phyloP scores from a whole-genome alignment of 1,140 invertebrate species.

The Drosophila quadrilineata region DNA sequence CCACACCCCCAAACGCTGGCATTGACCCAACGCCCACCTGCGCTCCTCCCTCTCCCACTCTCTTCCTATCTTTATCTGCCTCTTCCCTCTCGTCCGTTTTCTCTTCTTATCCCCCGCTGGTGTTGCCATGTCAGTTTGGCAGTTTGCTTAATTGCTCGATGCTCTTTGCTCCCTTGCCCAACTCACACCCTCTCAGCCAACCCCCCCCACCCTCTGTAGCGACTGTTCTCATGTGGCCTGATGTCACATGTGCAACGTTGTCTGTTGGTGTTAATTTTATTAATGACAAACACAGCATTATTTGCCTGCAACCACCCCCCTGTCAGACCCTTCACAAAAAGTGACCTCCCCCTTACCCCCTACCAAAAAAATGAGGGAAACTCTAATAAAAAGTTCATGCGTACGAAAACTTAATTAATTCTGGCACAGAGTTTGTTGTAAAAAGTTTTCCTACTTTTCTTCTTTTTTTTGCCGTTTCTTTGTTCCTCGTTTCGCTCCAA shows the following conservation, averaged over 20 bases:
- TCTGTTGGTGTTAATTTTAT: conserved; percentile 78
- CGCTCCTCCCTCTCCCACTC: not conserved
- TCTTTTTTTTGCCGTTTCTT: too few species aligned
- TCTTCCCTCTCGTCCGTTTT: conserved; percentile 4
- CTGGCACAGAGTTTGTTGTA: conserved; percentile 68
- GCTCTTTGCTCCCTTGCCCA: conserved; percentile 19
- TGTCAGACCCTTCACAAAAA: not conserved
- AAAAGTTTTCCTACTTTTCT: conserved; percentile 46
- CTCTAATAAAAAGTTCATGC: conserved; percentile 73
- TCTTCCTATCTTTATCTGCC: not conserved
- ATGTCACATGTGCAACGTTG: conserved; percentile 33
- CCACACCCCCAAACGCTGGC: not conserved
- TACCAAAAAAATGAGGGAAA: conserved; percentile 15
- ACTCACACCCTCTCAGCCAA: not conserved
- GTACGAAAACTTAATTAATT: conserved; percentile 79
- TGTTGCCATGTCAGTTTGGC: conserved; percentile 62
- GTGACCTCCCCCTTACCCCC: not conserved
- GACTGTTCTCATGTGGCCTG: not conserved
- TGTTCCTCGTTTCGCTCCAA: not conserved
- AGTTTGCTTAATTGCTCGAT: conserved; percentile 81
- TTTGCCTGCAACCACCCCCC: conserved; percentile 17
- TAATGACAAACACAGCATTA: conserved; percentile 75
- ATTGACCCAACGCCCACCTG: not conserved
- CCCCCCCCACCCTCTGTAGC: conserved; percentile 3
- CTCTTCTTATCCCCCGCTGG: not conserved